These are phyloP conservation scores for Phasianus colchicus DNA, from an alignment of 2,113 vertebrate species.

Conservation along the genomic window DNA sequence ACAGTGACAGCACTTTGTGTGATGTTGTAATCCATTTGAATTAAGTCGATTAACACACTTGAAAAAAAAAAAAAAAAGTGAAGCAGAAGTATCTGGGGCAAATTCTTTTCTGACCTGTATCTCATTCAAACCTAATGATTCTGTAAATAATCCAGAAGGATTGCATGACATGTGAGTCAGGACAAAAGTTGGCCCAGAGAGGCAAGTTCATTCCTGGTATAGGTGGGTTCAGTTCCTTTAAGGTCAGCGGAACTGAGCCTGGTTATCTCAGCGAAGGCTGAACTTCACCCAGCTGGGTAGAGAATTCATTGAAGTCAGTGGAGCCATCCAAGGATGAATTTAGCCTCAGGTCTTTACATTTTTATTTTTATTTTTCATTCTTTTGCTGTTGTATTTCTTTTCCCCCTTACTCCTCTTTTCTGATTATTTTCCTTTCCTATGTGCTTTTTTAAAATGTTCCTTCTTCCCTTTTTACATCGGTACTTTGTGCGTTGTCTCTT, in stretches of 20 bases:
- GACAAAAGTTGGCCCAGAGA: conserved; percentile 57
- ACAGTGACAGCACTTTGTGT: conserved; percentile 49
- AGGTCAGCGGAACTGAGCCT: conserved; percentile 35
- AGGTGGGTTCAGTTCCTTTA: conserved; percentile 37
- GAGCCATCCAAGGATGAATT: conserved; percentile 54
- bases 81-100: conserved; percentile 64
- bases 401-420: conserved; percentile 41
- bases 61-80: conserved; percentile 5
- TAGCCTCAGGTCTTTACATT: conserved; percentile 29
- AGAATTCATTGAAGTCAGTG: conserved; percentile 53
- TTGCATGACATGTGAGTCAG: conserved; percentile 45
- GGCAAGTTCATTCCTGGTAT: conserved; percentile 50
- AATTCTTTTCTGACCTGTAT: conserved; percentile 39
- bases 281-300: conserved; percentile 47
- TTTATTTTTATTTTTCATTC: background rate
- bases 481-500: conserved; percentile 71
- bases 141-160: conserved; percentile 21
- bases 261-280: conserved; percentile 22
- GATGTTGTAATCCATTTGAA: conserved; percentile 56
- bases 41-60: conserved; percentile 56
- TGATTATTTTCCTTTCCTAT: conserved; percentile 42
- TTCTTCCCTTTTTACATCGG: conserved; percentile 45
- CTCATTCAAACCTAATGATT: conserved; percentile 59
- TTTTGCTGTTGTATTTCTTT: conserved; percentile 28
- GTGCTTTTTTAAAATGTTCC: conserved; percentile 49